Evolutionary conservation across 2,888 invertebrate species (phyloP), one percentile per base, ranked within the genome.

Genomic region (Caenorhabditis japonica): DNA sequence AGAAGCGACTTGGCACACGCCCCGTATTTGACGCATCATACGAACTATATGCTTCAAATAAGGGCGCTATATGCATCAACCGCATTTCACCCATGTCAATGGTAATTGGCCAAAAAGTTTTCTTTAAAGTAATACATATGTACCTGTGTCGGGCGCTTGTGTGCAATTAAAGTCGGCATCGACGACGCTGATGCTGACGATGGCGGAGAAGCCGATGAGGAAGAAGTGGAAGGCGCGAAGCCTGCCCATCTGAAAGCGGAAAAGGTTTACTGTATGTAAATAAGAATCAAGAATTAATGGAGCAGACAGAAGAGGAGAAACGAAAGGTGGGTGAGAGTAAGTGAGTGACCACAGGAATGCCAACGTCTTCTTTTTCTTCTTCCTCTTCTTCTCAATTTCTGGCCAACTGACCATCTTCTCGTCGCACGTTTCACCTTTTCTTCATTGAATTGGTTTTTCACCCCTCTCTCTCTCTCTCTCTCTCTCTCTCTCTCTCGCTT

Each of bases 81-180:
- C n/a, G n/a, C n/a, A n/a, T n/a, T n/a, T n/a, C n/a, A n/a, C n/a
- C n/a, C n/a, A n/a, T n/a, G n/a, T n/a, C n/a, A n/a, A n/a, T n/a
- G n/a, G n/a, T n/a, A n/a, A n/a, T n/a, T n/a, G n/a, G n/a, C n/a
- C n/a, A n/a, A n/a, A n/a, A n/a, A n/a, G n/a, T n/a, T n/a, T n/a
- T n/a, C n/a, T n/a, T n/a, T n/a, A n/a, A n/a, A n/a, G n/a, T n/a
- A n/a, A n/a, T n/a, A n/a, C n/a, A n/a, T n/a, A n/a, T n/a, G 12
- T 38, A 70, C 70, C 71, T 51, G 61, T 52, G 51, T 72, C 72
- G 0, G 72, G 72, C 1, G 72, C 72, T 19, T 55, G 55, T 34
- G 64, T 53, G 17, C 72, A 72, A 30, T 72, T 72, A 43, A 72
- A 72, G 25, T 72, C 60, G 33, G 64, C 72, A 33, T 51, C 23